Percentiles rank a stretch among this genome's conserved stretches.
Conservation (phyloP, 2,797 vertebrate species). For the Acanthis flammea region DNA sequence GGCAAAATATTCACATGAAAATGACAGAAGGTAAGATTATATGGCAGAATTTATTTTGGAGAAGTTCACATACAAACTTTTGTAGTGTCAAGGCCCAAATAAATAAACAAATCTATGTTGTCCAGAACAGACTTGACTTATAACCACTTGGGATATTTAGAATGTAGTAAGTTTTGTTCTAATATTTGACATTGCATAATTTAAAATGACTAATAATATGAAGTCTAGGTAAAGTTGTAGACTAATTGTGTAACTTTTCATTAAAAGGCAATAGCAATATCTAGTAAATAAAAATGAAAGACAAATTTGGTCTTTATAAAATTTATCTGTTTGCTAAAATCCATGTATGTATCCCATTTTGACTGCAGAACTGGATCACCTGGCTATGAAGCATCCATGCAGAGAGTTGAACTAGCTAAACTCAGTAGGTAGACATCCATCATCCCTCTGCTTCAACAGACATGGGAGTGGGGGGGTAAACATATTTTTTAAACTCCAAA, state of each 20-base stretch:
- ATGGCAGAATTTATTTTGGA: not conserved
- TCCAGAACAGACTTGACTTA: not conserved
- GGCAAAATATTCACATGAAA: not conserved
- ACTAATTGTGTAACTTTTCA: not conserved
- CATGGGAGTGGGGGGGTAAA: not conserved
- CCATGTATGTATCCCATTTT: not conserved
- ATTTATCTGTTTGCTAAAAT: not conserved
- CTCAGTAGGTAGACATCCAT: not conserved
- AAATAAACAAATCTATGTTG: not conserved
- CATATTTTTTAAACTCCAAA: not conserved
- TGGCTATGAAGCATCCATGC: not conserved
- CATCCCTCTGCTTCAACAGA: not conserved
- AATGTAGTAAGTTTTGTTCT: not conserved
- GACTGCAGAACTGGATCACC: not conserved
- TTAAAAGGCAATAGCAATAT: not conserved
- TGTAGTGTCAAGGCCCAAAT: not conserved
- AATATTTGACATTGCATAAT: not conserved
- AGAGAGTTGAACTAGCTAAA: not conserved
- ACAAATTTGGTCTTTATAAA: not conserved
- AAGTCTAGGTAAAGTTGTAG: not conserved
- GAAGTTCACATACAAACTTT: not conserved
- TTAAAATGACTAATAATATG: not conserved
- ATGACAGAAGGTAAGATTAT: not conserved
- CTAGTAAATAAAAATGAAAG: not conserved
- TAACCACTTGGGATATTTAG: not conserved